A percentile compares a stretch with the other conserved stretches of the same genome.
phyloP scores from a whole-genome alignment of 1,140 invertebrate species.

The Lepidurus apus region DNA sequence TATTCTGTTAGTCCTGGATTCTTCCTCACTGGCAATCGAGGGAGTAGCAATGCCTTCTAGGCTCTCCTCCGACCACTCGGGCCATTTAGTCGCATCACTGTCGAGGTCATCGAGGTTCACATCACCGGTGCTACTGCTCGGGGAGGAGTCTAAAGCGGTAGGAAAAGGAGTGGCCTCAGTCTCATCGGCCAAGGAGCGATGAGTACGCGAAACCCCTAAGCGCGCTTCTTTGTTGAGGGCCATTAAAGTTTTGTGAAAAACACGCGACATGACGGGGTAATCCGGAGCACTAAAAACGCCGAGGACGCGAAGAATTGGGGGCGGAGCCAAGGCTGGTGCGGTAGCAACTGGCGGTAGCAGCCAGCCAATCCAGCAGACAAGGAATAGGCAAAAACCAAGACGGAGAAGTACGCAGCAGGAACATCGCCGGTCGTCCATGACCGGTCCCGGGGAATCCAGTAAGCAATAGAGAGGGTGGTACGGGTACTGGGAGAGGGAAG shows the following conservation, averaged over 20 bases:
- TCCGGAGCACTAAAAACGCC: conserved; percentile 27
- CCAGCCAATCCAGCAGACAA: background rate
- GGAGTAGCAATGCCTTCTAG: background rate
- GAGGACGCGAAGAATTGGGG: conserved; percentile 11
- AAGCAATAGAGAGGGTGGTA: background rate
- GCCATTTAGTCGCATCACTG: conserved; percentile 22
- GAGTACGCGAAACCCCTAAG: background rate
- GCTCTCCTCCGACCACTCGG: background rate
- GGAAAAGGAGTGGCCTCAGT: background rate
- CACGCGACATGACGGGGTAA: conserved; percentile 26
- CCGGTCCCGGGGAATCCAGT: background rate
- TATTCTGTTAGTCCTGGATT: background rate
- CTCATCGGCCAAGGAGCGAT: background rate
- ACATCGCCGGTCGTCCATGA: conserved; percentile 4
- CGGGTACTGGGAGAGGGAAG: conserved; percentile 16
- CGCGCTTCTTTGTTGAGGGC: conserved; percentile 32
- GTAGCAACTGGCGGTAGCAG: background rate
- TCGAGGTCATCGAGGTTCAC: background rate
- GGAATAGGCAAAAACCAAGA: background rate
- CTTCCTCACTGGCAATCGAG: background rate
- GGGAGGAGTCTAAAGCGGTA: conserved; percentile 10
- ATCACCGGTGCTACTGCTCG: background rate
- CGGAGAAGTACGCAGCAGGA: background rate
- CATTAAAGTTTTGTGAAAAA: conserved; percentile 31
- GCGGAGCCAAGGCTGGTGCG: background rate